phyloP scores from a whole-genome alignment of 2,888 invertebrate species.

The Malachius bipustulatus region DNA sequence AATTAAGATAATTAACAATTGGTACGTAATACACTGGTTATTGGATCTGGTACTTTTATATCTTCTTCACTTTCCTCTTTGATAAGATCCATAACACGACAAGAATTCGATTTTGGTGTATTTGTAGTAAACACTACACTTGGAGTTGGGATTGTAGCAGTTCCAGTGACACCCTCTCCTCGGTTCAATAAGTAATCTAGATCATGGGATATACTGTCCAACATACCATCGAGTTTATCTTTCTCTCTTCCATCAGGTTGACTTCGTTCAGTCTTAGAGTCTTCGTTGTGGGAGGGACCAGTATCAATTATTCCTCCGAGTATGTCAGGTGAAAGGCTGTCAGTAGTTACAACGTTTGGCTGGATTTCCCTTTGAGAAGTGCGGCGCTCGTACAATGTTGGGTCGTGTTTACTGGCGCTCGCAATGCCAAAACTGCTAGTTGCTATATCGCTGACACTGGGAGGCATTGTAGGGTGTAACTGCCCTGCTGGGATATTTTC shows the following conservation, averaged over 20 bases:
- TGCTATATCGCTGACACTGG: too few relatives aligned
- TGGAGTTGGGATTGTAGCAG: not conserved
- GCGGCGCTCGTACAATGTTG: too few relatives aligned
- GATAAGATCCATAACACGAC: not conserved
- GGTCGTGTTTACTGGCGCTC: too few relatives aligned
- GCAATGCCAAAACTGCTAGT: too few relatives aligned
- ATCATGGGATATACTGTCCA: slow-evolving; percentile 2
- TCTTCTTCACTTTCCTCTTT: not conserved
- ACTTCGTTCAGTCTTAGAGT: not conserved
- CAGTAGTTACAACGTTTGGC: not conserved
- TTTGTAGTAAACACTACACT: not conserved
- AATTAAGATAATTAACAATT: too few relatives aligned
- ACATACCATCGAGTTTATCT: slow-evolving; percentile 1
- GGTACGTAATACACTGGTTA: not conserved
- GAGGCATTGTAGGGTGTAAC: too few relatives aligned
- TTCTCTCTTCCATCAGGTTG: slow-evolving; percentile 1
- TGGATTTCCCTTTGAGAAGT: too few relatives aligned
- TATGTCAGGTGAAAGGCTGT: slow-evolving; percentile 1
- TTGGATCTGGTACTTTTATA: not conserved
- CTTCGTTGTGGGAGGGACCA: too few relatives aligned
- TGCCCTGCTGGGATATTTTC: too few relatives aligned
- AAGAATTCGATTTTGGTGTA: not conserved
- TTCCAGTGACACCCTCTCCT: not conserved
- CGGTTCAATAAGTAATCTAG: slow-evolving; percentile 2
- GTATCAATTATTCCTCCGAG: not conserved